Conservation (phyloP, 1,140 invertebrate species). For the Heliconius melpomene region DNA sequence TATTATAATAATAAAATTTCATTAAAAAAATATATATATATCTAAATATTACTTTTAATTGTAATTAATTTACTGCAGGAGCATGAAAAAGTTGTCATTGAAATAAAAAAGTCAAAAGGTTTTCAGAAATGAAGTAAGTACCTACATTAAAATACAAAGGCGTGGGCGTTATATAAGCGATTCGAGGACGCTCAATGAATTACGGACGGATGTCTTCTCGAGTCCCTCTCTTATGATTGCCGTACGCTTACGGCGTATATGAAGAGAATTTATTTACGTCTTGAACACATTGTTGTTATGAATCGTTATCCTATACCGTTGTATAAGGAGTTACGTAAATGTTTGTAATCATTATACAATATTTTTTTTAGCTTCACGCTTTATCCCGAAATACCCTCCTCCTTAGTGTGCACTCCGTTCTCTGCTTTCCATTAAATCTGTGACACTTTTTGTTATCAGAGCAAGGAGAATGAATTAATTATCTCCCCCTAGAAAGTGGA, state of each 20-base stretch:
- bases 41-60: not conserved
- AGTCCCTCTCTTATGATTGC: constrained; percentile 26
- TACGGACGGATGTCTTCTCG: constrained; percentile 28
- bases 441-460: no score
- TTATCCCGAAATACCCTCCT: no score
- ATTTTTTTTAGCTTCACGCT: not conserved
- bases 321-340: not conserved
- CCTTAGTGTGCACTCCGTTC: no score
- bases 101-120: not conserved
- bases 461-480: no score
- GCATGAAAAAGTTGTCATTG: not conserved
- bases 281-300: constrained; percentile 19
- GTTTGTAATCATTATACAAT: not conserved
- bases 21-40: no score
- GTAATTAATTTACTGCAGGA: not conserved
- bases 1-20: no score
- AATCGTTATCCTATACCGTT: not conserved
- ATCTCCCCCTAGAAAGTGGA: no score
- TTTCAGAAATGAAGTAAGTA: not conserved
- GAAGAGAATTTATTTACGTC: constrained; percentile 14
- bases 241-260: not conserved
- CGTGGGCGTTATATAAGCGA: constrained; percentile 17
- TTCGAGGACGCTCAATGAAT: constrained; percentile 24
- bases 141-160: not conserved
- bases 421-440: no score